Conservation (phyloP, 2,888 invertebrate species). For the Zygaena filipendulae region DNA sequence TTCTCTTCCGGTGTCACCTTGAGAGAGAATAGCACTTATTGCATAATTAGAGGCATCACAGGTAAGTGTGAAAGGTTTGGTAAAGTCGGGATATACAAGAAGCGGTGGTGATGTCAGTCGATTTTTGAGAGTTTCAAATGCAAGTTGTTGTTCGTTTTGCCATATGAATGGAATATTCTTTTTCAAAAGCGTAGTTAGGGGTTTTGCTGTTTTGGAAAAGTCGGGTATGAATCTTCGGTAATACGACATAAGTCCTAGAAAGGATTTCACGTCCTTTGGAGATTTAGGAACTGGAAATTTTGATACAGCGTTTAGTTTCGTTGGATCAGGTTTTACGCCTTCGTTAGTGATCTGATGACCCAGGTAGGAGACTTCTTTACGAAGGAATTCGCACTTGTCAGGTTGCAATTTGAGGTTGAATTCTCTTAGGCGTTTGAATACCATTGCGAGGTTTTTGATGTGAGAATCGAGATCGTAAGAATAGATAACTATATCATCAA, state of each 20-base stretch:
- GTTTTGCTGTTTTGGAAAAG: slow-evolving; percentile 18
- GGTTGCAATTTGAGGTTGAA: slow-evolving; percentile 15
- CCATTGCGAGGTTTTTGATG: slow-evolving; percentile 5
- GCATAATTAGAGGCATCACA: slow-evolving; percentile 1
- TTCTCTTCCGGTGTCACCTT: not conserved
- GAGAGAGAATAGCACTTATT: not conserved
- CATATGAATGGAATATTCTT: not conserved
- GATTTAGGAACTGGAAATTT: slow-evolving; percentile 11
- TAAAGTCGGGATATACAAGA: slow-evolving; percentile 1
- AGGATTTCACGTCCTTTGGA: slow-evolving; percentile 16
- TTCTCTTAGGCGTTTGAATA: slow-evolving; percentile 6
- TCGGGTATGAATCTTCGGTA: slow-evolving; percentile 12
- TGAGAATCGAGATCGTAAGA: slow-evolving; percentile 5
- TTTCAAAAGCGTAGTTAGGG: slow-evolving; percentile 8
- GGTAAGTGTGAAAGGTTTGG: not conserved
- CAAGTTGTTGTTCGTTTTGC: slow-evolving; percentile 1
- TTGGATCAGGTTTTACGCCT: slow-evolving; percentile 6
- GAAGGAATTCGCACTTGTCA: slow-evolving; percentile 22
- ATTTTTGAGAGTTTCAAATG: slow-evolving; percentile 2
- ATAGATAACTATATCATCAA: slow-evolving; percentile 7
- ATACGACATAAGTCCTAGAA: slow-evolving; percentile 11
- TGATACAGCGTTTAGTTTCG: slow-evolving; percentile 10
- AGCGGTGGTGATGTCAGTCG: not conserved
- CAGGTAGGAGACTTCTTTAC: slow-evolving; percentile 20
- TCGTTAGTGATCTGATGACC: slow-evolving; percentile 20